Evolutionary conservation across 2,797 vertebrate genomes (phyloP).

Genomic region (Squalus acanthias): DNA sequence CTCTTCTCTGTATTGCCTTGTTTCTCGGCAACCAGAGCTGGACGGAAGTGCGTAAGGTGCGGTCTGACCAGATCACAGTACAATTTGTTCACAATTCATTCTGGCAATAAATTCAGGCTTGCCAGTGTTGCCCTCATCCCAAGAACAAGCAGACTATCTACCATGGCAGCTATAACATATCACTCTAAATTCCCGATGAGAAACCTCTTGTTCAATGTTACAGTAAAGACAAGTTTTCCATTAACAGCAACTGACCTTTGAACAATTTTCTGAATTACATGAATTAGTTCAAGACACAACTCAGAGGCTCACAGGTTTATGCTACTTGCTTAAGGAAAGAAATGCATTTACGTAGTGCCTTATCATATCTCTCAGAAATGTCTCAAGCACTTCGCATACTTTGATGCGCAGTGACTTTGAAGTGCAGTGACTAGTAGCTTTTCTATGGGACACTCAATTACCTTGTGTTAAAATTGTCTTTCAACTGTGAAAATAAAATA

Average conservation of each 20-base stretch:
- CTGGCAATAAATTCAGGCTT: not conserved
- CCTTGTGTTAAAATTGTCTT: not conserved
- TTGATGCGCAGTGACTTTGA: not conserved
- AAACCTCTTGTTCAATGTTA: not conserved
- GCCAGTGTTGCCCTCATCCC: not conserved
- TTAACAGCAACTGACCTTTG: not conserved
- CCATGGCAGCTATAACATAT: not conserved
- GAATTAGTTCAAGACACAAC: not conserved
- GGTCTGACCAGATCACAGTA: too few relatives aligned
- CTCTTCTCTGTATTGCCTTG: not conserved
- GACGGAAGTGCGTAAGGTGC: not conserved
- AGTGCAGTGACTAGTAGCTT: not conserved
- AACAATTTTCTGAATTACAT: not conserved
- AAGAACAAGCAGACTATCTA: too few relatives aligned
- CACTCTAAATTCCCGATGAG: not conserved
- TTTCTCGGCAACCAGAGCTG: not conserved
- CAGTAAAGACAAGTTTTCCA: not conserved
- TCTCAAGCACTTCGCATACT: not conserved
- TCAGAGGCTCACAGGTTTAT: not conserved
- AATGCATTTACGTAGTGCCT: not conserved
- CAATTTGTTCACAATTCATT: not conserved
- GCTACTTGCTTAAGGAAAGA: not conserved
- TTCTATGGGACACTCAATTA: not conserved
- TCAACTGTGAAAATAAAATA: not conserved
- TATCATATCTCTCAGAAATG: not conserved